phyloP scores from a whole-genome alignment of 2,888 invertebrate species.

The Torymus auratus region DNA sequence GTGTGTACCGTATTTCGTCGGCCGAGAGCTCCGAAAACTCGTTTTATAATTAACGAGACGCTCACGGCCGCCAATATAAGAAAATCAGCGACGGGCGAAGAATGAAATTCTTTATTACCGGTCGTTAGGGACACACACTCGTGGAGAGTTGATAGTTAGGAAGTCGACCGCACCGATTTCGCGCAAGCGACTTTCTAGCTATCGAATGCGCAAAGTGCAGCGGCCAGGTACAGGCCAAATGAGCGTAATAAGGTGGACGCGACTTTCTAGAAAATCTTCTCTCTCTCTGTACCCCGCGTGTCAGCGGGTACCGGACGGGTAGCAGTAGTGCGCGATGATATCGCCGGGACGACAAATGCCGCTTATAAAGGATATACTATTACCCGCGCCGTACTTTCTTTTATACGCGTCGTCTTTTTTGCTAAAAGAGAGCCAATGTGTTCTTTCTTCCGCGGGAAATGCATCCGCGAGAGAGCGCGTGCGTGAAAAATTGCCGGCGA shows the following conservation, averaged over 20 bases:
- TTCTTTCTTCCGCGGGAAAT: not conserved
- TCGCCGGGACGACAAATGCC: constrained; percentile 15
- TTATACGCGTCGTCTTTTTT: not conserved
- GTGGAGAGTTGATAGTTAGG: too few species aligned
- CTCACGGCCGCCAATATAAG: not conserved
- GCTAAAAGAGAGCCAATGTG: not conserved
- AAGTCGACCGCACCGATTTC: constrained; percentile 13
- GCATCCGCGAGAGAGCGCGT: not conserved
- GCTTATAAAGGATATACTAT: constrained; percentile 27
- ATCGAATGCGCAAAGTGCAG: constrained; percentile 9
- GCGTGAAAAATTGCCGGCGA: not conserved
- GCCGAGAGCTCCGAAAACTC: constrained; percentile 32
- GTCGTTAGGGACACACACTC: not conserved
- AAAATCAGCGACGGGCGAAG: constrained; percentile 6
- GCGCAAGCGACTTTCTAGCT: constrained; percentile 17
- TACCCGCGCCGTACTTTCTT: constrained; percentile 34
- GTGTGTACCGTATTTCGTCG: constrained; percentile 18
- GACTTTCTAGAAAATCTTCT: constrained; percentile 47
- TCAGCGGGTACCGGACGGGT: too few species aligned
- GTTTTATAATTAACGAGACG: constrained; percentile 35
- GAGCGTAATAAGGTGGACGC: not conserved
- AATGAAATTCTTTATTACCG: constrained; percentile 27
- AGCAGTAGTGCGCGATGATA: not conserved
- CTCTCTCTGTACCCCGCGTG: too few species aligned
- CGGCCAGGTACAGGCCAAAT: not conserved